Conservation (phyloP, 1,140 invertebrate genomes). For the Vanessa tameamea region DNA sequence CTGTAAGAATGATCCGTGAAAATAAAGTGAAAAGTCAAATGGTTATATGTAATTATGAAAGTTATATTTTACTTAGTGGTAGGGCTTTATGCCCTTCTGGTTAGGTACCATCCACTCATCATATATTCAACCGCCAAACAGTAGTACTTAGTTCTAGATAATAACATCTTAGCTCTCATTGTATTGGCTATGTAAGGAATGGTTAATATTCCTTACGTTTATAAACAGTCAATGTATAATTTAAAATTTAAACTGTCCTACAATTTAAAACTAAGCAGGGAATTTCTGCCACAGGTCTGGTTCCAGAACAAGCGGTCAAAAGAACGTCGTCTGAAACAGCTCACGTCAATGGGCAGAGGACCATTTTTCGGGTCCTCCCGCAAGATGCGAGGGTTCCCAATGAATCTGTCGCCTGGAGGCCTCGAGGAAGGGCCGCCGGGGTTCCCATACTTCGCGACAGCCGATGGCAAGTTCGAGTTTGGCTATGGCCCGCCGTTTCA, state of each 20-base stretch:
- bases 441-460: conserved; percentile 91
- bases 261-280: conserved; percentile 13
- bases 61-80: too few relatives aligned
- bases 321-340: conserved; percentile 94
- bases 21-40: too few relatives aligned
- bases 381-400: conserved; percentile 94
- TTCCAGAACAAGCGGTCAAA: conserved; percentile 99
- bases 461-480: conserved; percentile 94
- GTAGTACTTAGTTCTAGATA: too few relatives aligned
- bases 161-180: too few relatives aligned
- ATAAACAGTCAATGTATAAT: not conserved
- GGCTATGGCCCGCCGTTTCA: conserved; percentile 92
- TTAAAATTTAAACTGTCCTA: not conserved
- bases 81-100: too few relatives aligned
- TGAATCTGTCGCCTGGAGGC: conserved; percentile 92
- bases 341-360: conserved; percentile 94
- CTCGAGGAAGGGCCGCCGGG: conserved; percentile 90
- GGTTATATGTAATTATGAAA: too few relatives aligned
- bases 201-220: too few relatives aligned
- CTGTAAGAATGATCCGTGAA: too few relatives aligned
- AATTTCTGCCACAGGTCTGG: conserved; percentile 91
- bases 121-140: too few relatives aligned
- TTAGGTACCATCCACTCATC: too few relatives aligned
- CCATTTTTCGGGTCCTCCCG: conserved; percentile 94
- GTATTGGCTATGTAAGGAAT: too few relatives aligned